Evolutionary conservation across 2,888 invertebrate species (phyloP), one percentile per base, ranked within the genome.

Genomic region (Kuschelorhynchus macadamiae): DNA sequence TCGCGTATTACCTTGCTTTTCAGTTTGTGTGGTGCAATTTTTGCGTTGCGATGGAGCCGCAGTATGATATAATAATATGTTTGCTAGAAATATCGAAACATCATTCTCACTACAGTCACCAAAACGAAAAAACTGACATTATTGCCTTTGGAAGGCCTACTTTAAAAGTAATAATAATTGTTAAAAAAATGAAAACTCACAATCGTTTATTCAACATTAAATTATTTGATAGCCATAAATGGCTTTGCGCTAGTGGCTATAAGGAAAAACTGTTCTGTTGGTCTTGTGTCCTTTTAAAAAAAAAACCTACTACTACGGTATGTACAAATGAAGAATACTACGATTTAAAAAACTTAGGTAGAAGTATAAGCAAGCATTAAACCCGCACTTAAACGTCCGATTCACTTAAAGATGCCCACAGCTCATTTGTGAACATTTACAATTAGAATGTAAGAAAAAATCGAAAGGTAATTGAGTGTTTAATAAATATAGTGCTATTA

Each of bases 401-500:
- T 52, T 32, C 52, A 7, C 20, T 61, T 1, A 18, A 12, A 17
- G 56, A 46, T 36, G 42, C 20, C 17, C 21, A 44, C 46, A 33
- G 33, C n/a, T 42, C 46, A 32, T 36, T 3, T 16, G 18, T 41
- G 8, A 53, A 11, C 7, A 21, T 53, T 7, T 47, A 39, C 18
- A 60, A 60, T 36, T 49, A 60, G 30, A 25, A 47, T 18, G 60
- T 60, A n/a, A 32, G 49, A 30, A 52, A 62, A 62, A 62, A 62
- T 55, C 36, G 62, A 21, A 14, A 21, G 18, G 20, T 62, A 8
- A 12, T 62, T 14, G 20, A 21, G 7, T 59, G 52, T 46, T 12
- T 59, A 14, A 59, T 59, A 18, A 33, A 59, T 44, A 42, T 56
- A 4, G 46, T 30, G 14, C 14, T 46, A 11, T 18, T 49, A n/a